A percentile compares a stretch with the other conserved stretches of the same genome.
These are phyloP conservation scores for Naso thynnoides DNA, from an alignment of 2,797 vertebrate genomes.

Conservation along the genomic window DNA sequence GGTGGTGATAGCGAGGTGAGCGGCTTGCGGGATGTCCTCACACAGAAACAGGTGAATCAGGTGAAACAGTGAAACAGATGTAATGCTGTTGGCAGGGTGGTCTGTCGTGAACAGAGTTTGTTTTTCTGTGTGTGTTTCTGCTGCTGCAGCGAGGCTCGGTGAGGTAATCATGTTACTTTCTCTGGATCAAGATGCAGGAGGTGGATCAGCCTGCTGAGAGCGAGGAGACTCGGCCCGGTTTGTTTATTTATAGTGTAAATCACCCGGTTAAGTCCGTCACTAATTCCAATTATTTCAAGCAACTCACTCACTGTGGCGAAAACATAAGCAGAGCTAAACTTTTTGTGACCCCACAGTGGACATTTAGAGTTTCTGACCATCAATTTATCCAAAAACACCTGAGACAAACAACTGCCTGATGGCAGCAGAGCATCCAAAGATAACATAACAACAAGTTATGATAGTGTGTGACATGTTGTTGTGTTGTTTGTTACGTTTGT, in stretches of 20 bases:
- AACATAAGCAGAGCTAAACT: slow-evolving; percentile 14
- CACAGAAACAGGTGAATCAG: background rate
- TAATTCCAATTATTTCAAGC: slow-evolving; percentile 59
- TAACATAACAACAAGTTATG: background rate
- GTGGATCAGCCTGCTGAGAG: slow-evolving; percentile 25
- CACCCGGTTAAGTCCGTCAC: slow-evolving; percentile 44
- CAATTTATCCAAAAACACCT: background rate
- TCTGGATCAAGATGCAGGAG: slow-evolving; percentile 27
- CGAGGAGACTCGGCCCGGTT: background rate
- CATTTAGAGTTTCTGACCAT: background rate
- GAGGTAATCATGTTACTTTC: slow-evolving; percentile 51
- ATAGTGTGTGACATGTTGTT: background rate
- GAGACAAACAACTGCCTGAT: background rate
- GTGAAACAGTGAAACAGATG: background rate
- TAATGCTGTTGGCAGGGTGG: background rate
- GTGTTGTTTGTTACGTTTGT: slow-evolving; percentile 13
- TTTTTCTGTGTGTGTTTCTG: background rate
- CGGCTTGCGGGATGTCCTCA: background rate
- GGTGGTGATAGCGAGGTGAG: background rate
- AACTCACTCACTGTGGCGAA: slow-evolving; percentile 19
- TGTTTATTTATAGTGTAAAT: slow-evolving; percentile 46
- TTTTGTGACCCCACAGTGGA: background rate
- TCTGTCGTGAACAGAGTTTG: slow-evolving; percentile 11
- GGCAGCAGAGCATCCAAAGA: background rate
- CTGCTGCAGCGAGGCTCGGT: background rate